Base-by-base conservation (phyloP, 2,797 vertebrate genomes). In the Megalops cyprinoides region DNA sequence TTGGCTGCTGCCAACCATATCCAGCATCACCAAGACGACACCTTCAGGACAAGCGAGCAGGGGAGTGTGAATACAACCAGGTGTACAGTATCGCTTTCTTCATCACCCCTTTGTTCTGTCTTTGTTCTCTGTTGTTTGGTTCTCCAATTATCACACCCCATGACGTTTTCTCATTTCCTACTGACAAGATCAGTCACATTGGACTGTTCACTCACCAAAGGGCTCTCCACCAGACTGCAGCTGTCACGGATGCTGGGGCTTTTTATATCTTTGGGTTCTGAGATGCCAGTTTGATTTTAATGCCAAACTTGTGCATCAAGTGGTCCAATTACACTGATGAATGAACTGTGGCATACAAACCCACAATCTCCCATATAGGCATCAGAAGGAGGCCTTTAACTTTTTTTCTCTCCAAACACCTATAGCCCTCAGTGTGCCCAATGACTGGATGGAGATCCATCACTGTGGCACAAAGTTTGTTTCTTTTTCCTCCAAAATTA, bases 301-400 rank as follows among this genome's bases (percentile, higher is more conserved):
- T 60, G 56, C n/a, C 58, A 62, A 62, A 62, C 9, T 10, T 10
- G 14, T 7, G 10, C 20, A 10, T 62, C 58, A n/a, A n/a, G n/a
- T n/a, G n/a, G n/a, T n/a, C n/a, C 20, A 65, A 65, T 12, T 4
- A 67, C 14, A 39, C 2, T 55, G 5, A 18, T 20, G 51, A 53
- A 53, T 9, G 6, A 14, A 53, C 14, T 14, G 18, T 53, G 15
- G 53, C 51, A 14, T 53, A 10, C 18, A 18, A 53, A 14, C 1
- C 4, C 6, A 53, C 9, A 3, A 53, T 18, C 51, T 53, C 51
- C 4, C 51, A 3, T 53, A 51, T 12, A 53, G 51, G 15, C 18
- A 12, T 2, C 51, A 53, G n/a, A n/a, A 56, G 65, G 31, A 78
- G 77, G 42, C 56, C 56, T 65, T 25, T 49, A 12, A n/a, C 77